Conservation (phyloP, 2,888 invertebrate species). For the Plebejus anna region DNA sequence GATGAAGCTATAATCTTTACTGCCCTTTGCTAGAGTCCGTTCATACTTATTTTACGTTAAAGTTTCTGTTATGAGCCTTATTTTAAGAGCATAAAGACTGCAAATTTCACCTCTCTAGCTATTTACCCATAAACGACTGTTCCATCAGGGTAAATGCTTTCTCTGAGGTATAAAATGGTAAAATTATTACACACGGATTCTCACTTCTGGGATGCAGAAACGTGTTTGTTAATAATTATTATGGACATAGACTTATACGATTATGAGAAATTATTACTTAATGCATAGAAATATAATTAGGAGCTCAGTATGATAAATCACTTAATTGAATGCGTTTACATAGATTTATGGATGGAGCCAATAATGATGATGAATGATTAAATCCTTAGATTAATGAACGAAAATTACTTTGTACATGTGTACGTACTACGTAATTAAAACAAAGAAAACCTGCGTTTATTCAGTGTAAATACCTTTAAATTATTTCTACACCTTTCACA, state of each 20-base stretch:
- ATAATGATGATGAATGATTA: not conserved
- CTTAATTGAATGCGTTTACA: slow-evolving; percentile 8
- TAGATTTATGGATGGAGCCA: not conserved
- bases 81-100: not conserved
- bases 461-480: not conserved
- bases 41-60: not conserved
- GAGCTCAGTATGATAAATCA: slow-evolving; percentile 11
- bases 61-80: not conserved
- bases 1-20: slow-evolving; percentile 4
- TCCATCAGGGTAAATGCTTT: not conserved
- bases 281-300: slow-evolving; percentile 15
- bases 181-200: not conserved
- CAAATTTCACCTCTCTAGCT: not conserved
- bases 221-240: not conserved
- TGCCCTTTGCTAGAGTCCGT: not conserved
- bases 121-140: not conserved
- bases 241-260: not conserved
- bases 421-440: not conserved
- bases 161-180: not conserved
- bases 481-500: not conserved
- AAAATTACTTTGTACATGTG: not conserved
- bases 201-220: not conserved
- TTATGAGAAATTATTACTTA: slow-evolving; percentile 26
- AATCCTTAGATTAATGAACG: not conserved
- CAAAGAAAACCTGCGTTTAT: not conserved